These are phyloP conservation scores for Mallateleia sp. DNA, from an alignment of 2,888 invertebrate species.

Conservation along the genomic window DNA sequence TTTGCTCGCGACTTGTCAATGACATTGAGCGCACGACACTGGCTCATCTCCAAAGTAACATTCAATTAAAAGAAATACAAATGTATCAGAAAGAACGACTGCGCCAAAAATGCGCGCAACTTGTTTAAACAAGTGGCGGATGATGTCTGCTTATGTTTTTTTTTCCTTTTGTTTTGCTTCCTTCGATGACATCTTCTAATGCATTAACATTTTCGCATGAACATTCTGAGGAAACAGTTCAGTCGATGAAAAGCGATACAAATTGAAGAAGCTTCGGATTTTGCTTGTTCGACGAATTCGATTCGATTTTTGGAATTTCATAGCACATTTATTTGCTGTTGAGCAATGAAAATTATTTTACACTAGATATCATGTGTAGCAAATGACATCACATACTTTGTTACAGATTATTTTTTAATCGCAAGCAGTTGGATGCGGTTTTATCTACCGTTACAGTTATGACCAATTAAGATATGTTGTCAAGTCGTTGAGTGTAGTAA, in stretches of 20 bases:
- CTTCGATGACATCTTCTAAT: too few species aligned
- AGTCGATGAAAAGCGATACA: too few species aligned
- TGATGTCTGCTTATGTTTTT: background rate
- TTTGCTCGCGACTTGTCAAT: too few species aligned
- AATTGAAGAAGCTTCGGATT: too few species aligned
- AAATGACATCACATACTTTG: slow-evolving; percentile 60
- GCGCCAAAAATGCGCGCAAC: background rate
- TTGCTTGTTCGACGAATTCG: slow-evolving; percentile 19
- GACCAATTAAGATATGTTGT: slow-evolving; percentile 53
- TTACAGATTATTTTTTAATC: slow-evolving; percentile 65
- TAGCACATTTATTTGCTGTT: slow-evolving; percentile 30
- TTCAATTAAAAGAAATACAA: too few species aligned
- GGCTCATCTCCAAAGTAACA: too few species aligned
- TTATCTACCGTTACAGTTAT: slow-evolving; percentile 67
- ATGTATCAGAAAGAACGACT: too few species aligned
- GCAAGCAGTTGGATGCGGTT: slow-evolving; percentile 67
- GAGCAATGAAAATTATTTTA: slow-evolving; percentile 48
- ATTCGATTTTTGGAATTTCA: slow-evolving; percentile 35
- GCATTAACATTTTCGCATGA: too few species aligned
- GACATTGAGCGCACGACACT: too few species aligned
- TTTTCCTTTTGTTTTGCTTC: background rate
- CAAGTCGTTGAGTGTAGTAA: slow-evolving; percentile 4
- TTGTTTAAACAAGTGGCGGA: background rate
- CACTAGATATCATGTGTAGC: slow-evolving; percentile 32
- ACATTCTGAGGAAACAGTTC: too few species aligned